Evolutionary conservation across 2,797 vertebrate genomes (phyloP).

Genomic region (Sebastes itinus): DNA sequence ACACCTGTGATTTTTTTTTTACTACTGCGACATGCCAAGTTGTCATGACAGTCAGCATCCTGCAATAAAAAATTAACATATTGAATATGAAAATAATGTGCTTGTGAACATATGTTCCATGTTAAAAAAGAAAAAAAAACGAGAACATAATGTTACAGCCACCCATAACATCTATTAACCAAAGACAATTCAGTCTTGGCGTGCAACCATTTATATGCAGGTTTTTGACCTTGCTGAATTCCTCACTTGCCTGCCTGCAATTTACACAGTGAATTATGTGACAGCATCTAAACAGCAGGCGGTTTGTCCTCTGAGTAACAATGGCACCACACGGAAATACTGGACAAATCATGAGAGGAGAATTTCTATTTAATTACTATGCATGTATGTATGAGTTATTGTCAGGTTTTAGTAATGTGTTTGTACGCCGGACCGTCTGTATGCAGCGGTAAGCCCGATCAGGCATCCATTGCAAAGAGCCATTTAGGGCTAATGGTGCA

Average conservation of each 20-base stretch:
- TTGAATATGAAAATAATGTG: background rate
- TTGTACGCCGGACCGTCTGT: background rate
- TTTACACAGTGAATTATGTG: slow-evolving; percentile 3
- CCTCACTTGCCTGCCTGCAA: background rate
- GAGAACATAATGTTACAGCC: background rate
- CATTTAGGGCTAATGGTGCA: slow-evolving; percentile 53
- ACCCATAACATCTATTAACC: background rate
- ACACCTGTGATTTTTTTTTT: background rate
- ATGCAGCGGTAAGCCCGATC: slow-evolving; percentile 13
- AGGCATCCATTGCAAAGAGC: slow-evolving; percentile 29
- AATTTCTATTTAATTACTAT: slow-evolving; percentile 27
- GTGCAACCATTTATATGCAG: background rate
- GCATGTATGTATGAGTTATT: slow-evolving; percentile 11
- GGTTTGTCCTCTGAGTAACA: slow-evolving; percentile 28
- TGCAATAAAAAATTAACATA: background rate
- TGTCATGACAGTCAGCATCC: background rate
- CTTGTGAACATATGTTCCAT: background rate
- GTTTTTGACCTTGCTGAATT: background rate
- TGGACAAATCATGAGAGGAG: slow-evolving; percentile 22
- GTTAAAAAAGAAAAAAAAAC: background rate
- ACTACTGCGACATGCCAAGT: background rate
- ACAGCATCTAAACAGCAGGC: background rate
- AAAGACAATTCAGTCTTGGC: background rate
- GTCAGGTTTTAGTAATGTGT: background rate
- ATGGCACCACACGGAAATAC: background rate